Evolutionary conservation across 2,113 vertebrate species (phyloP), one percentile per base, ranked within the genome.

Genomic region (Grallaria varia): DNA sequence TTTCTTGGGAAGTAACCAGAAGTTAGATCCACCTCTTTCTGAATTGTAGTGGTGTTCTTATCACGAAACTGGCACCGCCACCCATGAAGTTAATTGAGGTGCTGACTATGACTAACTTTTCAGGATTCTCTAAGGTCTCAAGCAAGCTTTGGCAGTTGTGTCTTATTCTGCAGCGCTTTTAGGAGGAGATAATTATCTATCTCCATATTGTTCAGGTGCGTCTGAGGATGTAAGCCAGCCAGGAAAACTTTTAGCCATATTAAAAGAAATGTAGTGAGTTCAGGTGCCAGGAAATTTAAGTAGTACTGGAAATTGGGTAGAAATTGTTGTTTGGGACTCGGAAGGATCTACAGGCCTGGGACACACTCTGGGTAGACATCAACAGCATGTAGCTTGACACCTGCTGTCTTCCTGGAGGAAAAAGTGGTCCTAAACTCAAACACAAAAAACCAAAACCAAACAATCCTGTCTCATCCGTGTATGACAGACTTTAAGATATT

Each of bases 31-130:
- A 66, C 67, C 53, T 83, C 83, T 76, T 85, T 82, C 53, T 90
- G 75, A 72, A 67, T 79, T 2, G 14, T 83, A 58, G 53, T 45
- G 44, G 39, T 87, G 81, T 95, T 96, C 84, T 91, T 95, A 93
- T 95, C 88, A 73, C 76, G 69, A 73, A 64, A 93, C 79, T 92
- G 82, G 90, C 95, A 96, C 94, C 94, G 55, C 96, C 94, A 97
- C 95, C 95, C 95, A 95, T 88, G 85, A 88, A 95, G 95, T 93
- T 96, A 96, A 96, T 95, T 95, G 88, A 84, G 50, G 25, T 90
- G 62, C 90, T 90, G 89, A 55, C 81, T 94, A 74, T 95, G 90
- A 96, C 85, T 95, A 97, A 96, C 76, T 93, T 96, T 87, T 88
- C 68, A 92, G 90, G 86, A 92, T 93, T 95, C 79, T 93, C 45